Evolutionary conservation across 1,140 invertebrate genomes (phyloP).

Genomic region (Monochamus saltuarius): DNA sequence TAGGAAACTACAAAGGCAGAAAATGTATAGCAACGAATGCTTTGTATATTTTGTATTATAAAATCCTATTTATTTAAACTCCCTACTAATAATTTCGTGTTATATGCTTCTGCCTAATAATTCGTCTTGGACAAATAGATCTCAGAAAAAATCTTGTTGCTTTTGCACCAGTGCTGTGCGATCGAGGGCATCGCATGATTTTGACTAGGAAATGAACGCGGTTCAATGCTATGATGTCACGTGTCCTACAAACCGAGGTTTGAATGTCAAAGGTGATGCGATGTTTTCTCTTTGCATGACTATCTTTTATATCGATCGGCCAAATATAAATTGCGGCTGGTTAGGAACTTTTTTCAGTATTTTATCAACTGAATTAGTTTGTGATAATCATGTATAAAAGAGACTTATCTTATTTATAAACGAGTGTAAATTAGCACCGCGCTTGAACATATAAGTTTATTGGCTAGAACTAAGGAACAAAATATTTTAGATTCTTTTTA

Average conservation of each 20-base stretch:
- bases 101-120: conserved; percentile 18
- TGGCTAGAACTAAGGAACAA: conserved; percentile 1
- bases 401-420: conserved; percentile 13
- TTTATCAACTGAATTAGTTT: conserved; percentile 23
- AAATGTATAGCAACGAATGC: conserved; percentile 11
- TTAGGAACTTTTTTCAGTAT: conserved; percentile 13
- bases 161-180: background rate
- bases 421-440: conserved; percentile 1
- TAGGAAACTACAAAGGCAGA: no score
- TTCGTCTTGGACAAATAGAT: conserved; percentile 10
- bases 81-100: conserved; percentile 1
- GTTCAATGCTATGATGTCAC: conserved; percentile 11
- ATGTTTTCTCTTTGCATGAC: conserved; percentile 17
- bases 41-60: conserved; percentile 24
- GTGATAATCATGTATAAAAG: conserved; percentile 36
- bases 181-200: background rate
- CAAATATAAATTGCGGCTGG: background rate
- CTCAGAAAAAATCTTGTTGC: conserved; percentile 9
- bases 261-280: conserved; percentile 23
- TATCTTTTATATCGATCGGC: conserved; percentile 5
- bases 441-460: conserved; percentile 14
- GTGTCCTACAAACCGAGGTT: conserved; percentile 18
- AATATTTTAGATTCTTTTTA: background rate
- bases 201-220: background rate
- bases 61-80: conserved; percentile 13